Evolutionary conservation across 2,113 vertebrate genomes (phyloP).

Genomic region (Thinocorus orbignyianus): DNA sequence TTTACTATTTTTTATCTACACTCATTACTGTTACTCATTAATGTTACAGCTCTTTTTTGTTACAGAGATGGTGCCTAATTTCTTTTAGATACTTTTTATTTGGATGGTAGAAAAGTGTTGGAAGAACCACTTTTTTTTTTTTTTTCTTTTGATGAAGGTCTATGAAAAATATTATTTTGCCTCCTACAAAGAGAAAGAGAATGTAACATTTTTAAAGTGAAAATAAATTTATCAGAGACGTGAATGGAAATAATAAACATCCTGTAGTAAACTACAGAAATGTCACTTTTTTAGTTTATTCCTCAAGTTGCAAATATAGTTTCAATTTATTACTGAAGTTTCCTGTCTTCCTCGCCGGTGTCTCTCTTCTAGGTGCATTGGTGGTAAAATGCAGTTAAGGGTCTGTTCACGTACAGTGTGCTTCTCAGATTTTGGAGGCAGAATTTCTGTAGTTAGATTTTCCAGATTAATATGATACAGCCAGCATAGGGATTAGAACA

Average conservation of each 20-base stretch:
- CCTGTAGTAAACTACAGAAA: neutral
- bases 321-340: neutral
- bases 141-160: neutral
- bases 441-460: neutral
- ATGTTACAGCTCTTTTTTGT: neutral
- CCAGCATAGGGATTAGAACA: neutral
- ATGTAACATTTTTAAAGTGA: neutral
- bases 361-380: neutral
- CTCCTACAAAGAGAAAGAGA: neutral
- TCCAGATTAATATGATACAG: neutral
- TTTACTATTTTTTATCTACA: slow-evolving; percentile 32
- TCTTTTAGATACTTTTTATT: neutral
- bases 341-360: neutral
- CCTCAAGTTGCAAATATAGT: neutral
- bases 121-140: neutral
- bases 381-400: neutral
- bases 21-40: neutral
- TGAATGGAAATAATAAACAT: neutral
- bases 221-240: neutral
- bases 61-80: neutral
- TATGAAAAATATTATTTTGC: neutral
- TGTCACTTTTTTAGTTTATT: neutral
- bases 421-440: neutral
- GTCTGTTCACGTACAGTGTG: neutral
- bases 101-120: neutral